Evolutionary conservation across 1,140 invertebrate species (phyloP).

Genomic region (Thaumetopoea pityocampa): DNA sequence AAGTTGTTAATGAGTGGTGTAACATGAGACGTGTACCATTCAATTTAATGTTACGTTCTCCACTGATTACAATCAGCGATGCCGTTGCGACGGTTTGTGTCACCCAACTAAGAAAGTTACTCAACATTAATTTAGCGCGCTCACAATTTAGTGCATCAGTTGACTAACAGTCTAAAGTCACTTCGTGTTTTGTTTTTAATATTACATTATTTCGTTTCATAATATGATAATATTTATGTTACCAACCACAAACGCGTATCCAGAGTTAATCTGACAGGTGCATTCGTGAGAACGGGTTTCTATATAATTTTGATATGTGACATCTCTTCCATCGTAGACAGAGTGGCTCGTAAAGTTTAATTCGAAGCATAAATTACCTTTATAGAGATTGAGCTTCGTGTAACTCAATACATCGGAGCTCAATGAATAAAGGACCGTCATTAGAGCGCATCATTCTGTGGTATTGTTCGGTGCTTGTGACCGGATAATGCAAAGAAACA

Average conservation of each 20-base stretch:
- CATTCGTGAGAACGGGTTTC: constrained; percentile 42
- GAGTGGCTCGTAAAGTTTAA: constrained; percentile 52
- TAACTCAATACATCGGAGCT: constrained; percentile 35
- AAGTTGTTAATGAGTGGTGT: constrained; percentile 31
- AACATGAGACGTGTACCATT: constrained; percentile 26
- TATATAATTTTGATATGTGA: constrained; percentile 53
- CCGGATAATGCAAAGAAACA: constrained; percentile 26
- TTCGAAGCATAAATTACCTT: constrained; percentile 52
- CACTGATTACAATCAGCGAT: constrained; percentile 1
- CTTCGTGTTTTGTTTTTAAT: constrained; percentile 9
- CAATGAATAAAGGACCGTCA: constrained; percentile 42
- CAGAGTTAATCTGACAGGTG: constrained; percentile 53
- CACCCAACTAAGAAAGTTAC: constrained; percentile 2
- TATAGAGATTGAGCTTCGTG: constrained; percentile 44
- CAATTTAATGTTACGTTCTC: too few species aligned
- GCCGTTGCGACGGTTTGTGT: constrained; percentile 1
- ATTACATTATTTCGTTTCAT: constrained; percentile 25
- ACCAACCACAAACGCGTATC: constrained; percentile 27
- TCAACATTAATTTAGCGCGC: constrained; percentile 5
- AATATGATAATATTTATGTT: constrained; percentile 36
- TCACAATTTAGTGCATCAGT: constrained; percentile 9
- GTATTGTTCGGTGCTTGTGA: constrained; percentile 20
- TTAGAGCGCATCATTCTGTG: constrained; percentile 31
- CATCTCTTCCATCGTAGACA: constrained; percentile 40
- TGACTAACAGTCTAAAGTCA: constrained; percentile 12